Percentiles rank a stretch among this genome's conserved stretches.
Conservation (phyloP, 2,113 vertebrate genomes). For the Brachyistius frenatus region DNA sequence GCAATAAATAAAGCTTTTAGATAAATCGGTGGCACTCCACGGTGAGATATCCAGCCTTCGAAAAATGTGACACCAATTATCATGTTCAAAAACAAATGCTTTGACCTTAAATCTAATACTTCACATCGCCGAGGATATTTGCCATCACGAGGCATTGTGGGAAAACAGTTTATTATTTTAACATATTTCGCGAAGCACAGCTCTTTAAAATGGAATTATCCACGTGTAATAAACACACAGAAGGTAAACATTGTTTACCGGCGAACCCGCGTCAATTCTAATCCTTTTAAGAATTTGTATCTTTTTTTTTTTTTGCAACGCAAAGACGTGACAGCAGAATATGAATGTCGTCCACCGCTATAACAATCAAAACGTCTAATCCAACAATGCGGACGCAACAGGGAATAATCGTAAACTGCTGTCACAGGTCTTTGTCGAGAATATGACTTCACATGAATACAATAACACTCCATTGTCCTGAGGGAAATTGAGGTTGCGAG, state of each 20-base stretch:
- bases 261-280: not conserved
- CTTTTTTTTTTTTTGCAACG: constrained; percentile 18
- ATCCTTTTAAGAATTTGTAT: constrained; percentile 11
- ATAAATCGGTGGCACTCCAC: not conserved
- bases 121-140: too few species aligned
- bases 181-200: not conserved
- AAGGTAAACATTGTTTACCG: constrained; percentile 16
- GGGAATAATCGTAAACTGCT: constrained; percentile 44
- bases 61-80: not conserved
- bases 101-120: too few species aligned
- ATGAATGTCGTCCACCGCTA: constrained; percentile 15
- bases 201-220: constrained; percentile 9
- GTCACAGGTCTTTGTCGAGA: constrained; percentile 41
- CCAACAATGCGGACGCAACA: constrained; percentile 36
- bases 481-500: constrained; percentile 47
- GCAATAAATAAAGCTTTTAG: not conserved
- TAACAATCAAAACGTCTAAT: constrained; percentile 45
- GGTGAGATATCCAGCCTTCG: not conserved
- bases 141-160: not conserved
- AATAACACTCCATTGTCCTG: constrained; percentile 44
- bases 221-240: constrained; percentile 1
- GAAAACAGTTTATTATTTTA: not conserved
- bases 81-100: too few species aligned
- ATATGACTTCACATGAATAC: constrained; percentile 41
- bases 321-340: constrained; percentile 20